Conservation (phyloP, 1,140 invertebrate species). For the Drosophila littoralis region DNA sequence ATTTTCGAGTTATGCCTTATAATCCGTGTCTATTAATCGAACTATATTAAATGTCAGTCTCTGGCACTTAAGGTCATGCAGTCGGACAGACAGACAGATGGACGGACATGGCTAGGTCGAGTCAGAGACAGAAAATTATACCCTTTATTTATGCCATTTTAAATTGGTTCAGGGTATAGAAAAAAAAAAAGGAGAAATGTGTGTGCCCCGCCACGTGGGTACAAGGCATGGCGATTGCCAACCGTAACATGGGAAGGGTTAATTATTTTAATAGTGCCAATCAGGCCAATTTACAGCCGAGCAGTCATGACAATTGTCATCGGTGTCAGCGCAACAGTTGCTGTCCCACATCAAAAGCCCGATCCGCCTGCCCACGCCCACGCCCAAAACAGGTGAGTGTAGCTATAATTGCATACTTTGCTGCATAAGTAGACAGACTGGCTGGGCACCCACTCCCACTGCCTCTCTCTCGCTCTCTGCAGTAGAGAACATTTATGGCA, state of each 20-base stretch:
- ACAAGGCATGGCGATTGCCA: conserved; percentile 6
- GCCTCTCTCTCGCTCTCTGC: not conserved
- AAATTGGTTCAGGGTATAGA: no score
- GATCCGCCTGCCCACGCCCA: no score
- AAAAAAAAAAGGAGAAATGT: not conserved
- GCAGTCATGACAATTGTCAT: conserved; percentile 34
- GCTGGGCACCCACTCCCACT: not conserved
- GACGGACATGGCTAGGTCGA: no score
- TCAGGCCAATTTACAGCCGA: conserved; percentile 58
- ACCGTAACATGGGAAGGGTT: conserved; percentile 12
- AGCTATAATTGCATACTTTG: conserved; percentile 73
- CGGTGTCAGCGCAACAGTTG: conserved; percentile 54
- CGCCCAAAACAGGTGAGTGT: conserved; percentile 28
- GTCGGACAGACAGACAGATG: no score
- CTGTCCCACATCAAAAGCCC: not conserved
- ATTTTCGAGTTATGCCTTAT: no score
- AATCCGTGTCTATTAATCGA: no score
- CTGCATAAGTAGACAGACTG: conserved; percentile 36
- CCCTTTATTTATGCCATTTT: no score
- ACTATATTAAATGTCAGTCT: no score
- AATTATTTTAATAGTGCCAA: conserved; percentile 78
- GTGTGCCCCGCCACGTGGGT: conserved; percentile 29
- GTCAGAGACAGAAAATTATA: no score
- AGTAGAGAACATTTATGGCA: conserved; percentile 40
- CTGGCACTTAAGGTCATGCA: no score